These are phyloP conservation scores for Phaethornis superciliosus DNA, from an alignment of 2,113 vertebrate genomes.

Conservation along the genomic window DNA sequence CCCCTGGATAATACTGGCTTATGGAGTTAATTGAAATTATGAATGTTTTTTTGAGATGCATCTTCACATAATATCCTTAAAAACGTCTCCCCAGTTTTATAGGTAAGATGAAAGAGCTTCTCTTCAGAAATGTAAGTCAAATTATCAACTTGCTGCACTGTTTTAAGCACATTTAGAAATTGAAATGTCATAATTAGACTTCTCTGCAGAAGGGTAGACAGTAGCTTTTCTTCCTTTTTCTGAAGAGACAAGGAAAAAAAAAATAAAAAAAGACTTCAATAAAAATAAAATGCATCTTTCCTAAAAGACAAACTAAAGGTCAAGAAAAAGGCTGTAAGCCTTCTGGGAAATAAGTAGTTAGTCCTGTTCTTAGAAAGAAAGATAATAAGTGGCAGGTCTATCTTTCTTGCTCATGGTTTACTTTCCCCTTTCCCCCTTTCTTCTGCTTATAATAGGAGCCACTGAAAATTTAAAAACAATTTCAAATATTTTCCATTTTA, in stretches of 20 bases:
- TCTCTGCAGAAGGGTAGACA: not conserved
- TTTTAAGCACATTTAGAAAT: not conserved
- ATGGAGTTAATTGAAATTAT: not conserved
- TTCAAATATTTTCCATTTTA: not conserved
- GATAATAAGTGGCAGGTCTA: not conserved
- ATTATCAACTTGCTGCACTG: not conserved
- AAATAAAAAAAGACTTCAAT: not conserved
- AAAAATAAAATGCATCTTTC: constrained; percentile 9
- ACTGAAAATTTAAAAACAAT: not conserved
- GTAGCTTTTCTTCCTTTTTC: not conserved
- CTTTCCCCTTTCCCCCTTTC: not conserved
- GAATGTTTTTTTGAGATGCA: not conserved
- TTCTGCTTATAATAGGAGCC: not conserved
- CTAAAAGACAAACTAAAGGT: constrained; percentile 47
- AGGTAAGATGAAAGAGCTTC: not conserved
- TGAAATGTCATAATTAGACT: not conserved
- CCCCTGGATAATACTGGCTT: not conserved
- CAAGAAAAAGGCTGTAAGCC: constrained; percentile 24
- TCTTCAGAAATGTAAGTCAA: not conserved
- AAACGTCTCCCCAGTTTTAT: not conserved
- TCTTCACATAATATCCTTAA: not conserved
- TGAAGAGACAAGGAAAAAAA: not conserved
- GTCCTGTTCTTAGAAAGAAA: not conserved
- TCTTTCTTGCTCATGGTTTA: not conserved
- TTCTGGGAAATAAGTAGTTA: constrained; percentile 47